phyloP scores from a whole-genome alignment of 2,888 invertebrate genomes.

The Lasioglossum lativentre region DNA sequence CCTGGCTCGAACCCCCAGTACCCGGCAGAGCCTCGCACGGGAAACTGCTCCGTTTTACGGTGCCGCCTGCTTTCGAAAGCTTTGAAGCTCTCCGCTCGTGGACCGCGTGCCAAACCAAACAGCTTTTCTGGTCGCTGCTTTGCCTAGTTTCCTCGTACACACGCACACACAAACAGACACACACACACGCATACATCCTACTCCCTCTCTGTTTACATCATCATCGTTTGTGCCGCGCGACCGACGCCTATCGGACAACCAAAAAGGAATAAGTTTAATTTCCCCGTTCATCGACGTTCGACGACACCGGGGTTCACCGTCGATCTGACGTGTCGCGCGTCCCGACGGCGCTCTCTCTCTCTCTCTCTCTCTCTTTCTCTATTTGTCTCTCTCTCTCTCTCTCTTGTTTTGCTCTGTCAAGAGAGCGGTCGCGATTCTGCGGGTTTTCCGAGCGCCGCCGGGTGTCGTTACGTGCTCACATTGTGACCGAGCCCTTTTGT shows the following conservation, averaged over 20 bases:
- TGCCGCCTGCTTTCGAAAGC: conserved; percentile 51
- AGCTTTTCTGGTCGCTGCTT: conserved; percentile 27
- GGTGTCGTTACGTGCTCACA: conserved; percentile 68
- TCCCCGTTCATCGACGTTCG: not conserved
- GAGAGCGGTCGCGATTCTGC: conserved; percentile 26
- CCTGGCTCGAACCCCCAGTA: conserved; percentile 80
- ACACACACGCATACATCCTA: not conserved
- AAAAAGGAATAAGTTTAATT: not conserved
- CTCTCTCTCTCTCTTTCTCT: not conserved
- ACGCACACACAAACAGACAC: not conserved
- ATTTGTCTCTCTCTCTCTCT: not conserved
- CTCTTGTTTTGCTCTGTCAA: conserved; percentile 51
- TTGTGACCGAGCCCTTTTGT: conserved; percentile 70
- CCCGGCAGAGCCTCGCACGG: conserved; percentile 82
- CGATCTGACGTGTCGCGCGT: not conserved
- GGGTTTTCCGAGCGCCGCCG: conserved; percentile 58
- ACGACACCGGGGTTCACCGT: not conserved
- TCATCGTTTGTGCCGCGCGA: conserved; percentile 4
- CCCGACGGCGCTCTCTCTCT: not conserved
- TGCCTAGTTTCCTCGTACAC: not conserved
- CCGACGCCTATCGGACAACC: conserved; percentile 1
- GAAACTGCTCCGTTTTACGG: conserved; percentile 74
- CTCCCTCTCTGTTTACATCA: not conserved
- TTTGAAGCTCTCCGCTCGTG: conserved; percentile 57
- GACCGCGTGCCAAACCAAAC: conserved; percentile 50